Evolutionary conservation across 2,888 invertebrate species (phyloP).

Genomic region (Diplazon laetatorius): DNA sequence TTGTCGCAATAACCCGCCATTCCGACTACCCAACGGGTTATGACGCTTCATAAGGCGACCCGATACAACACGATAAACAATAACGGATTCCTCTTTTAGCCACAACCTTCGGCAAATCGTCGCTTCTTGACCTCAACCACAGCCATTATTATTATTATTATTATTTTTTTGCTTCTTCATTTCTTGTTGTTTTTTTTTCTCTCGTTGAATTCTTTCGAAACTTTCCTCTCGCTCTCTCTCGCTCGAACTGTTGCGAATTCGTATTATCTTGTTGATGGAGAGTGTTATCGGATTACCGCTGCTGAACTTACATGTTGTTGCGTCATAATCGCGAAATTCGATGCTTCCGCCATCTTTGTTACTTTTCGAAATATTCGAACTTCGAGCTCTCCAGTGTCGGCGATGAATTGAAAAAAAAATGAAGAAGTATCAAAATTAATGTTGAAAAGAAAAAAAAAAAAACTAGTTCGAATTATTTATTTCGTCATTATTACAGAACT

Average conservation of each 20-base stretch:
- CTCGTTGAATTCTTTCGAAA: neutral
- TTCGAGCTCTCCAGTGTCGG: too few relatives aligned
- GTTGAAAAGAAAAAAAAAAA: constrained; percentile 39
- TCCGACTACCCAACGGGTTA: neutral
- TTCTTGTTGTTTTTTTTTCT: too few relatives aligned
- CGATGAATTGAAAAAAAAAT: too few relatives aligned
- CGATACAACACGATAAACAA: too few relatives aligned
- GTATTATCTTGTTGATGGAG: constrained; percentile 5
- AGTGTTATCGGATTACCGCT: constrained; percentile 12
- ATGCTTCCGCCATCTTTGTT: too few relatives aligned
- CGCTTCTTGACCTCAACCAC: neutral
- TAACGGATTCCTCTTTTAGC: neutral
- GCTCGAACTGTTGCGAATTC: neutral
- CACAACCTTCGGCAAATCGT: neutral
- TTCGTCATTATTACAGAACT: constrained; percentile 42
- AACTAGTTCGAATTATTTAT: constrained; percentile 10
- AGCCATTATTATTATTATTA: too few relatives aligned
- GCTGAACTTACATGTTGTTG: neutral
- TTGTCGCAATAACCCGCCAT: too few relatives aligned
- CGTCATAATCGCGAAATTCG: too few relatives aligned
- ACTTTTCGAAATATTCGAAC: too few relatives aligned
- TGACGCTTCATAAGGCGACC: neutral
- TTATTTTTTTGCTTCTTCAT: too few relatives aligned
- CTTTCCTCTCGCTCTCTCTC: too few relatives aligned
- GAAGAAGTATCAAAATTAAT: constrained; percentile 41